Conservation (phyloP, 2,797 vertebrate genomes). For the Loris lydekkerianus region DNA sequence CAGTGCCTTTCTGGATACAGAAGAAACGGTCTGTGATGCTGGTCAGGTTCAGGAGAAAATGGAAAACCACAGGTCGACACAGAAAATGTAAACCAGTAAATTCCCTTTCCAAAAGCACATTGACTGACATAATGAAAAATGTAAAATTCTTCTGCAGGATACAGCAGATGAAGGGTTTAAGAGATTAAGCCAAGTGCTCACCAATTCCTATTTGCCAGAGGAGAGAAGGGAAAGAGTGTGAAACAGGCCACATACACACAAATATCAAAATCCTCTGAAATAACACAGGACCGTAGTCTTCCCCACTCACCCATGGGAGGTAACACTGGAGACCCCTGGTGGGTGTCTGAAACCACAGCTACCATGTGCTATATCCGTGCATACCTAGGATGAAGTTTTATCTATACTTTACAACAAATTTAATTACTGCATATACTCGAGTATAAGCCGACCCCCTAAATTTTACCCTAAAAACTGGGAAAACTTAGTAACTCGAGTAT, state of each 20-base stretch:
- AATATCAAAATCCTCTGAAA: not conserved
- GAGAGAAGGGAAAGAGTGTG: no score
- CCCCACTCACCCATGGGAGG: no score
- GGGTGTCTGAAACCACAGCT: not conserved
- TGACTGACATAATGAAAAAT: not conserved
- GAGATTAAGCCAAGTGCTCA: no score
- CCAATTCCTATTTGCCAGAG: not conserved
- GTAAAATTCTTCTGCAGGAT: not conserved
- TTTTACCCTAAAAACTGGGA: no score
- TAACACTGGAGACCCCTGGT: not conserved
- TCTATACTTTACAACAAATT: not conserved
- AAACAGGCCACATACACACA: not conserved
- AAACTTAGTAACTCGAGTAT: no score
- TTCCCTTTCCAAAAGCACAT: not conserved
- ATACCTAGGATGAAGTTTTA: not conserved
- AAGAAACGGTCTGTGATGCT: rapidly evolving
- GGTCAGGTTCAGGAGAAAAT: not conserved
- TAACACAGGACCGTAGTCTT: not conserved
- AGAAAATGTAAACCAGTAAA: not conserved
- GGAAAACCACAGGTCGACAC: not conserved
- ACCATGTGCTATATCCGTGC: not conserved
- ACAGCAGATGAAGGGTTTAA: not conserved
- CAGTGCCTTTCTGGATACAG: no score
- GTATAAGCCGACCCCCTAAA: no score
- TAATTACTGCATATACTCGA: no score